A percentile compares a stretch with the other conserved stretches of the same genome.
Evolutionary conservation across 2,888 invertebrate species (phyloP).

Genomic region (Linyphia triangularis): DNA sequence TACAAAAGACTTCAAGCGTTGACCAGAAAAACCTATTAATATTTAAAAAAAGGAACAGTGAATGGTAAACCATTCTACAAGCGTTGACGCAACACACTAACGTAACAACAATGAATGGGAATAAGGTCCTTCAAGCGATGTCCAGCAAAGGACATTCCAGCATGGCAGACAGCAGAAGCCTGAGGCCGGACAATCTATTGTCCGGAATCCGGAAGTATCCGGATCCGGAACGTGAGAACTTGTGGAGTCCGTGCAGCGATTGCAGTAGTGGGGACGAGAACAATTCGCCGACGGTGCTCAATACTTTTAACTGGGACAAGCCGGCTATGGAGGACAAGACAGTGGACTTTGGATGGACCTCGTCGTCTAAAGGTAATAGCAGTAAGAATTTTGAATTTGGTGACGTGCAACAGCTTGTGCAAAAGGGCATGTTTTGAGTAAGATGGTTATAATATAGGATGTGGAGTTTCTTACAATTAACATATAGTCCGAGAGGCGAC

Average conservation of each 20-base stretch:
- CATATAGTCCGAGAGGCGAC: no score
- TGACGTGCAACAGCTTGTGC: no score
- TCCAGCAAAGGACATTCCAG: slow-evolving; percentile 24
- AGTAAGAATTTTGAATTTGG: slow-evolving; percentile 32
- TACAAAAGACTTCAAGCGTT: no score
- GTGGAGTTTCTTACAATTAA: no score
- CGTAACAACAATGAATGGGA: slow-evolving; percentile 28
- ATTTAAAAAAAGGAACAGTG: no score
- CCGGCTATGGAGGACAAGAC: slow-evolving; percentile 66
- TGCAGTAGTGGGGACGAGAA: slow-evolving; percentile 73
- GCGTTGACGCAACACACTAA: no score
- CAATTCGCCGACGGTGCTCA: slow-evolving; percentile 66
- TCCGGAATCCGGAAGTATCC: slow-evolving; percentile 23
- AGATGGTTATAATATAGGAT: no score
- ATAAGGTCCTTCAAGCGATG: background rate
- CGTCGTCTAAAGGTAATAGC: background rate
- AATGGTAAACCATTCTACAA: no score
- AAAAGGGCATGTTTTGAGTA: no score
- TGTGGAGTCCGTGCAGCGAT: slow-evolving; percentile 70
- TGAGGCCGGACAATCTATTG: slow-evolving; percentile 42
- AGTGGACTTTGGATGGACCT: slow-evolving; percentile 65
- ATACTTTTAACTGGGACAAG: slow-evolving; percentile 68
- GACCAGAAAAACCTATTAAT: no score
- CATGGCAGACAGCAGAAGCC: slow-evolving; percentile 14
- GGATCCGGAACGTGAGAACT: slow-evolving; percentile 34